Percentiles rank a stretch among this genome's conserved stretches.
Evolutionary conservation across 2,888 invertebrate species (phyloP).

Genomic region (Megaustenia siamemsis): DNA sequence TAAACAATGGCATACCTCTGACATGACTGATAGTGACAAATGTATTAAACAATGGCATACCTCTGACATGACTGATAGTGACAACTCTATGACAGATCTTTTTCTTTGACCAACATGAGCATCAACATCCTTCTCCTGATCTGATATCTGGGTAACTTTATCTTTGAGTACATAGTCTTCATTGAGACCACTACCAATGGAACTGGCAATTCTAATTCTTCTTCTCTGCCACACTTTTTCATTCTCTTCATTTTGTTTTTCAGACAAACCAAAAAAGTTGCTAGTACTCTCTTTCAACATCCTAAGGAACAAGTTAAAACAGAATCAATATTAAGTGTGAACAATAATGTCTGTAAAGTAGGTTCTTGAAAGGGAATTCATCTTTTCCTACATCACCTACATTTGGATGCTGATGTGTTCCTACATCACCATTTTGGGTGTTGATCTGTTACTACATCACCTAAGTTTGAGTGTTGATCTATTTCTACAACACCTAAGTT

Average conservation of each 20-base stretch:
- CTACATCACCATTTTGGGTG: no score
- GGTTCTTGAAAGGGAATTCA: no score
- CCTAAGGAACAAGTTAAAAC: conserved; percentile 78
- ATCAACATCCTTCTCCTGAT: background rate
- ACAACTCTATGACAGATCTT: background rate
- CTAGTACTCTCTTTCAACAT: conserved; percentile 90
- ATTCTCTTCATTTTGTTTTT: conserved; percentile 86
- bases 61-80: background rate
- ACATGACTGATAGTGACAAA: no score
- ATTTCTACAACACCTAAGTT: no score
- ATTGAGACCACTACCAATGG: conserved; percentile 62
- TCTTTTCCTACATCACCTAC: no score
- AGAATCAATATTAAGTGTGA: no score
- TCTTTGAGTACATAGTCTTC: conserved; percentile 57
- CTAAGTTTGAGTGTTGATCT: no score
- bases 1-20: no score
- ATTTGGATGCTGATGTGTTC: no score
- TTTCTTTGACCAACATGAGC: background rate
- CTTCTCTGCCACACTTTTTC: conserved; percentile 86
- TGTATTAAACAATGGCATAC: no score
- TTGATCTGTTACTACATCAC: no score
- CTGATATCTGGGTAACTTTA: background rate
- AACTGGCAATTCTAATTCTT: conserved; percentile 80
- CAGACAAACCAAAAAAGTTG: conserved; percentile 91
- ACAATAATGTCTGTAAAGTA: no score